Evolutionary conservation across 2,797 vertebrate genomes (phyloP).

Genomic region (Phoebastria nigripes): DNA sequence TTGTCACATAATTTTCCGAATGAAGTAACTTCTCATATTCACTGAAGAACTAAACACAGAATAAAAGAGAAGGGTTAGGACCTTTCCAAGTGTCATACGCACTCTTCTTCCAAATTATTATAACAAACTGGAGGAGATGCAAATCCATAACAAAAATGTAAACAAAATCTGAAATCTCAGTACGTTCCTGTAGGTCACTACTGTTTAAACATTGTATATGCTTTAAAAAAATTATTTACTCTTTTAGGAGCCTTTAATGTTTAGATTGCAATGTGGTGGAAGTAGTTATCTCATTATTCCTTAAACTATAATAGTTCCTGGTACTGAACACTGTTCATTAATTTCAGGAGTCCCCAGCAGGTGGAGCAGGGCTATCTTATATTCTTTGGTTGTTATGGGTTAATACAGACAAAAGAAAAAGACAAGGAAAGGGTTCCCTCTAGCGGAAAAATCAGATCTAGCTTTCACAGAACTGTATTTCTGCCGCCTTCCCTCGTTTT

Average conservation of each 20-base stretch:
- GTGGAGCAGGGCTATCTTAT: neutral
- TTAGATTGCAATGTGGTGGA: neutral
- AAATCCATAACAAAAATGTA: neutral
- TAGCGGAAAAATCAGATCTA: neutral
- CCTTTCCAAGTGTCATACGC: neutral
- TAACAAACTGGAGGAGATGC: neutral
- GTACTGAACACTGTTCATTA: neutral
- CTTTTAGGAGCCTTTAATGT: neutral
- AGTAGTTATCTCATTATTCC: neutral
- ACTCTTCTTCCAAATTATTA: neutral
- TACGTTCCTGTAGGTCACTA: neutral
- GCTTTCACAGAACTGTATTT: neutral
- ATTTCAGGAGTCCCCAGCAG: neutral
- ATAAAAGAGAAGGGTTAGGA: conserved; percentile 20
- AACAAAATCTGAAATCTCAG: neutral
- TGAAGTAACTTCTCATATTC: conserved; percentile 97
- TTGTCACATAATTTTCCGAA: conserved; percentile 98
- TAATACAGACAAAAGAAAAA: neutral
- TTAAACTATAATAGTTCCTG: neutral
- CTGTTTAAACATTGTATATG: fast-evolving
- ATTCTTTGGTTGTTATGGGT: too few relatives aligned
- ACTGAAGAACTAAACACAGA: conserved; percentile 88
- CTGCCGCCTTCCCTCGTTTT: neutral
- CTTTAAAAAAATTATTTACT: neutral
- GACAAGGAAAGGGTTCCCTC: conserved; percentile 18